A percentile compares a stretch with the other conserved stretches of the same genome.
phyloP scores from a whole-genome alignment of 2,797 vertebrate genomes.

The Acanthurus leucopareius region DNA sequence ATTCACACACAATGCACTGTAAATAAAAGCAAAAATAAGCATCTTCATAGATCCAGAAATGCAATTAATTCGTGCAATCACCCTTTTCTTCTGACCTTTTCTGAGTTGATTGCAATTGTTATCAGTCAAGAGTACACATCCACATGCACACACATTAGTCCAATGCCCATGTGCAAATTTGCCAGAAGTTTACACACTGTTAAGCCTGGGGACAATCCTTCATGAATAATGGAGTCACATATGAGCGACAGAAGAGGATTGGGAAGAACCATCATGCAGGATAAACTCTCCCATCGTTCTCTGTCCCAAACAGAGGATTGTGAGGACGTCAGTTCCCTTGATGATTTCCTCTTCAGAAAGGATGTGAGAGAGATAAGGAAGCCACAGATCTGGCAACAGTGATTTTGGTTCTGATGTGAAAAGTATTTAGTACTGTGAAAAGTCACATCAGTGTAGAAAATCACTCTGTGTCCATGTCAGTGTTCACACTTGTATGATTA shows the following conservation, averaged over 20 bases:
- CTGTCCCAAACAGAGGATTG: conserved; percentile 9
- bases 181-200: conserved; percentile 55
- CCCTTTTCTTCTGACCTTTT: conserved; percentile 33
- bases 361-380: not conserved
- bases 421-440: not conserved
- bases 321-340: conserved; percentile 14
- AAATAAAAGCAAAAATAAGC: conserved; percentile 10
- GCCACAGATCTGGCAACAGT: not conserved
- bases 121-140: not conserved
- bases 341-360: conserved; percentile 3
- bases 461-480: not conserved
- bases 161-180: conserved; percentile 60
- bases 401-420: conserved; percentile 9
- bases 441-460: not conserved
- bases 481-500: not conserved
- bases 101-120: conserved; percentile 32
- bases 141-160: conserved; percentile 2
- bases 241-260: conserved; percentile 53
- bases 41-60: not conserved
- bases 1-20: not conserved
- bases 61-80: conserved; percentile 24
- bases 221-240: conserved; percentile 71
- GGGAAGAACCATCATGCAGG: not conserved
- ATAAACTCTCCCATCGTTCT: conserved; percentile 37
- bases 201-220: conserved; percentile 53